Conservation (phyloP, 2,888 invertebrate genomes). For the Campoplex nolae region DNA sequence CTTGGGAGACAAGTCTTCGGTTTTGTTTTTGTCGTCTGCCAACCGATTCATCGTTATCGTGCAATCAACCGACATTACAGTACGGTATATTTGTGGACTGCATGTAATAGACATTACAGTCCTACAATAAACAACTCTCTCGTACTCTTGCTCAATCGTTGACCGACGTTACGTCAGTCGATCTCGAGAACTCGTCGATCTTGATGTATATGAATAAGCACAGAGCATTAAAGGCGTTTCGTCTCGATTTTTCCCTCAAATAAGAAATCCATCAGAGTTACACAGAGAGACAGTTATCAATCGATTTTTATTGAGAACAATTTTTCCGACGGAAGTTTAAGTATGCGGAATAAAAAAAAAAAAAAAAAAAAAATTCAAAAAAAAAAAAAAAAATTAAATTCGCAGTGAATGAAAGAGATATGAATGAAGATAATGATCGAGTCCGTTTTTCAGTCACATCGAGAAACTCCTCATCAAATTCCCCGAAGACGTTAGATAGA, state of each 20-base stretch:
- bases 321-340: too few relatives aligned
- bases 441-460: background rate
- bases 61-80: conserved; percentile 33
- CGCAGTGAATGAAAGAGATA: background rate
- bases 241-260: background rate
- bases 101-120: conserved; percentile 46
- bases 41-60: conserved; percentile 12
- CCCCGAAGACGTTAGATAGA: background rate
- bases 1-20: background rate
- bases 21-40: conserved; percentile 4
- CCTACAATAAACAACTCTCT: conserved; percentile 70
- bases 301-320: background rate
- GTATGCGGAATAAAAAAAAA: too few relatives aligned
- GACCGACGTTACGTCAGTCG: conserved; percentile 65
- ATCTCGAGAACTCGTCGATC: conserved; percentile 45
- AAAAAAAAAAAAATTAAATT: too few relatives aligned
- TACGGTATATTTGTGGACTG: conserved; percentile 65
- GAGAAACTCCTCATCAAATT: background rate
- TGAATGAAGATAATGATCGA: background rate
- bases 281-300: background rate
- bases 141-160: conserved; percentile 70
- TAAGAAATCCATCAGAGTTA: background rate
- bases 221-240: background rate
- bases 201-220: background rate
- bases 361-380: background rate